phyloP scores from a whole-genome alignment of 2,797 vertebrate species.

The Orientallactaga sibirica region DNA sequence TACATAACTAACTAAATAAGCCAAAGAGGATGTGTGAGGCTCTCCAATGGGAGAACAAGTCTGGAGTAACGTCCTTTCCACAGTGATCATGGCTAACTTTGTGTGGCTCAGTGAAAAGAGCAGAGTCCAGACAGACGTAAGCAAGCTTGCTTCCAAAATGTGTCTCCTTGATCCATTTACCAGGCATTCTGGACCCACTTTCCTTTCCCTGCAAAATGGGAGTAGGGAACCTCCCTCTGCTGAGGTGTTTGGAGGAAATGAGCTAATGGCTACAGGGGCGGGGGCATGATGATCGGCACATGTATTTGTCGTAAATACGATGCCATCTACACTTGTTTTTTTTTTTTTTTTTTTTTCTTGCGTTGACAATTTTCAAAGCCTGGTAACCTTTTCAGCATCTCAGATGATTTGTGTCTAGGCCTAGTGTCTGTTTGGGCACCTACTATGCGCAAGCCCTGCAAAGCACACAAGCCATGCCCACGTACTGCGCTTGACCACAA shows the following conservation, averaged over 20 bases:
- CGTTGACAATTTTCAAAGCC: background rate
- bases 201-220: background rate
- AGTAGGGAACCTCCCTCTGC: background rate
- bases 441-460: background rate
- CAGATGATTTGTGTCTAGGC: background rate
- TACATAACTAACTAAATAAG: background rate
- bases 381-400: background rate
- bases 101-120: background rate
- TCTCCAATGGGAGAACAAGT: background rate
- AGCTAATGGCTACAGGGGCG: background rate
- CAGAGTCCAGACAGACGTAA: background rate
- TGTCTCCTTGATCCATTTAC: background rate
- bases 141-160: background rate
- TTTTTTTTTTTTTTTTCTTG: background rate
- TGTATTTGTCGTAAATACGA: constrained; percentile 27
- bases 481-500: background rate
- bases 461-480: background rate
- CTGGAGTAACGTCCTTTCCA: background rate
- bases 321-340: background rate
- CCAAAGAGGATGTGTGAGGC: background rate
- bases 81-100: background rate
- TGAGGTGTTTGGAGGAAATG: background rate
- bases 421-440: background rate
- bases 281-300: background rate
- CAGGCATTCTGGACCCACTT: background rate